phyloP scores from a whole-genome alignment of 2,888 invertebrate species.

The Trichopoda pennipes region DNA sequence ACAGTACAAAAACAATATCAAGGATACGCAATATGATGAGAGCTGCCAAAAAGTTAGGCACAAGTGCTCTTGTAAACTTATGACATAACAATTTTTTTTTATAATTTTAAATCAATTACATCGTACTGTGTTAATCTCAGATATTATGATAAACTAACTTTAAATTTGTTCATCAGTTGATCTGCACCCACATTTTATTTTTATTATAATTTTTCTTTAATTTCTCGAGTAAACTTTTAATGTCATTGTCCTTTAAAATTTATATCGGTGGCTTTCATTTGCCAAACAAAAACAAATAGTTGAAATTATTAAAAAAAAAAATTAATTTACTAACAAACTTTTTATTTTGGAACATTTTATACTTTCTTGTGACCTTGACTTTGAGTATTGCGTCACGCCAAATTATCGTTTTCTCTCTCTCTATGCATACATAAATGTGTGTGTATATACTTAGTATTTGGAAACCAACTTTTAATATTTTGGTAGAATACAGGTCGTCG shows the following conservation, averaged over 20 bases:
- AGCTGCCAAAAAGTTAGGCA: too few species aligned
- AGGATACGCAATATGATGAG: too few species aligned
- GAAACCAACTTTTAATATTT: constrained; percentile 44
- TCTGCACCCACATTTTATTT: too few species aligned
- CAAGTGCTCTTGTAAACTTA: too few species aligned
- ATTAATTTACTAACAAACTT: constrained; percentile 64
- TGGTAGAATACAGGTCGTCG: constrained; percentile 52
- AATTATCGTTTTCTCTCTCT: constrained; percentile 61
- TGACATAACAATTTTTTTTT: too few species aligned
- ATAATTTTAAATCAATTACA: too few species aligned
- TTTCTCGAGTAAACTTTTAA: constrained; percentile 30
- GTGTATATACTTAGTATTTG: constrained; percentile 15
- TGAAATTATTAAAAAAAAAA: constrained; percentile 56
- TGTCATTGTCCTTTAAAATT: constrained; percentile 60
- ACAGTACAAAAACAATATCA: too few species aligned
- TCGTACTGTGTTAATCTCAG: too few species aligned
- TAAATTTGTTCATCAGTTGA: too few species aligned
- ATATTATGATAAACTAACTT: too few species aligned
- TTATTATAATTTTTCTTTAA: neutral
- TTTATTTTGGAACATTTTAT: constrained; percentile 56
- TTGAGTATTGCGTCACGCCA: constrained; percentile 68
- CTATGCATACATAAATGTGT: too few species aligned
- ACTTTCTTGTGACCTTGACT: constrained; percentile 66
- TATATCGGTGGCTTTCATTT: constrained; percentile 4
- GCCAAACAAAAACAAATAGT: constrained; percentile 31